These are phyloP conservation scores for Tiliqua scincoides DNA, from an alignment of 2,113 vertebrate species.

Conservation along the genomic window DNA sequence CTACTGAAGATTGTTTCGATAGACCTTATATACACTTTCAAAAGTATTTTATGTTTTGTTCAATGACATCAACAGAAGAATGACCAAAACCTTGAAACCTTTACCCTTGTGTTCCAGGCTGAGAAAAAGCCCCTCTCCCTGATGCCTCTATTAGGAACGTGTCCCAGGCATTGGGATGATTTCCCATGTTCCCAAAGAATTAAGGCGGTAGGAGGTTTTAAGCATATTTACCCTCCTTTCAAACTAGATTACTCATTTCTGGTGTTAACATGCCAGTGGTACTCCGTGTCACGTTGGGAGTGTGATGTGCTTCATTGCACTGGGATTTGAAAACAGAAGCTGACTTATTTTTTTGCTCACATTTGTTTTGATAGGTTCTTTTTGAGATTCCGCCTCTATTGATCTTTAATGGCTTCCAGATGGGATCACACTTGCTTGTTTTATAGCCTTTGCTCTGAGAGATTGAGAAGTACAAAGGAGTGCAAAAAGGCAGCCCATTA, in stretches of 20 bases:
- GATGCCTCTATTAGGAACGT: conserved; percentile 8
- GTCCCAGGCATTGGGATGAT: accelerated
- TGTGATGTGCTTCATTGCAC: conserved; percentile 56
- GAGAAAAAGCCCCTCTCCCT: background rate
- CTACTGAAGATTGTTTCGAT: background rate
- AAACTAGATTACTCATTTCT: conserved; percentile 62
- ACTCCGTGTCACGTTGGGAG: conserved; percentile 46
- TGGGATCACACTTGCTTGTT: conserved; percentile 67
- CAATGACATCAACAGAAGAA: background rate
- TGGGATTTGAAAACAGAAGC: conserved; percentile 70
- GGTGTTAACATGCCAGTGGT: conserved; percentile 55
- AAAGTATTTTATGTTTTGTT: background rate
- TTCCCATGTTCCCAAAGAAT: conserved; percentile 60
- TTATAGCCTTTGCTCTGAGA: conserved; percentile 67
- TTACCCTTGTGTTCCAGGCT: background rate
- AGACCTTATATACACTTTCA: background rate
- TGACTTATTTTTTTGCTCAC: conserved; percentile 53
- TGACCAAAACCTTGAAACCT: background rate
- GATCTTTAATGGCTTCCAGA: conserved; percentile 80
- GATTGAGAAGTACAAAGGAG: conserved; percentile 58
- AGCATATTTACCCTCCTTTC: conserved; percentile 62
- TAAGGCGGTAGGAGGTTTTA: conserved; percentile 42
- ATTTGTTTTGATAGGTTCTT: conserved; percentile 69
- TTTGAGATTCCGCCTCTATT: conserved; percentile 70
- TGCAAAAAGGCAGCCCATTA: conserved; percentile 55